Base-by-base conservation (phyloP, 92 coral and sea anemone species). In the Paragorgia papillata region DNA sequence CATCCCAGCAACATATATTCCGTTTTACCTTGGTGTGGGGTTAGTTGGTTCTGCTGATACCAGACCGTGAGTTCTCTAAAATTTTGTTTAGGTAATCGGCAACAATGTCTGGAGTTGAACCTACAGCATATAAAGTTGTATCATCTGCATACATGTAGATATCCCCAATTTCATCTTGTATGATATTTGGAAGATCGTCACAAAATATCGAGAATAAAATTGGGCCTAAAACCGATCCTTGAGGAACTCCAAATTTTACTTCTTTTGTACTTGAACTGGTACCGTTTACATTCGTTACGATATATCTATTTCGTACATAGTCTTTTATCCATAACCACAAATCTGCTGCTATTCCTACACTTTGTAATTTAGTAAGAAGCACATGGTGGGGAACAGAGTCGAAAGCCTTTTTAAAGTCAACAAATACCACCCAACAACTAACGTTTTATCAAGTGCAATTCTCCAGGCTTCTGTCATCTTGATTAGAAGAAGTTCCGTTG, bases 141-240 rank as follows among this genome's bases (percentile, higher is more conserved):
- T 74, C 81, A 53, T 82, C 82, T 17, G 81, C 81, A 39, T 74
- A 82, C 75, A 82, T 73, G 27, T 82, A 46, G 31, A 82, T 73
- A 22, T 44, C 53, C 43, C 64, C 73, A 35, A 27, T 28, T 2
- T 25, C 37, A 19, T 5, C 26, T n/a, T 27, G 69, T 29, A 9
- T 46, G 22, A 29, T 15, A 33, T n/a, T 55, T 27, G 67, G 69
- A 22, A 55, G 35, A 19, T 73, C 79, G 35, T 63, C 75, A 50
- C 87, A 75, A 55, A 66, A 76, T n/a, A 75, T 26, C 6, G 76
- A 65, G 40, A 75, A 83, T 29, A 82, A 74, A 59, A 68, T 74
- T 3, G 86, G 82, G 5, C 81, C 81, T 37, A 15, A 74, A 32
- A 78, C 67, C 17, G 83, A 79, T 65, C 83, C 83, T 58, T 79